A percentile compares a stretch with the other conserved stretches of the same genome.
Conservation (phyloP, 2,797 vertebrate genomes). For the Ispidina lecontei region DNA sequence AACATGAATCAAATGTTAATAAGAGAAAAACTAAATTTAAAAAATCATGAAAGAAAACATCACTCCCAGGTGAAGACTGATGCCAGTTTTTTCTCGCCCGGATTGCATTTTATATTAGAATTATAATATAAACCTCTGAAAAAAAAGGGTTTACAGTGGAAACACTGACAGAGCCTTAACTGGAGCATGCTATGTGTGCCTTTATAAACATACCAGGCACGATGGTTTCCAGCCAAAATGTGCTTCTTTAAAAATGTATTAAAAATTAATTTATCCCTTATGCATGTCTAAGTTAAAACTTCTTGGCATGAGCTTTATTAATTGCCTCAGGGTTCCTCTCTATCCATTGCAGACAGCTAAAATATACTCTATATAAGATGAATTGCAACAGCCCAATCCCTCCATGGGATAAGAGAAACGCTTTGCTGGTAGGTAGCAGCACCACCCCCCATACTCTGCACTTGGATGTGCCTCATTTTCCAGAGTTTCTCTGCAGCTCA, state of each 20-base stretch:
- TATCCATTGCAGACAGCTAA: conserved; percentile 28
- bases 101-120: conserved; percentile 37
- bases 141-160: conserved; percentile 49
- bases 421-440: background rate
- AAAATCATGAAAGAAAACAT: background rate
- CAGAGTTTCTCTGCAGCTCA: background rate
- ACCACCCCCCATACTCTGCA: background rate
- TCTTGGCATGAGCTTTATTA: conserved; percentile 27
- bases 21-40: background rate
- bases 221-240: conserved; percentile 40
- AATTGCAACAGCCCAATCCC: background rate
- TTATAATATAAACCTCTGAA: conserved; percentile 43
- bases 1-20: background rate
- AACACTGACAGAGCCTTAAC: conserved; percentile 52
- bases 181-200: background rate
- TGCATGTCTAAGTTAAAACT: conserved; percentile 38
- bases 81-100: conserved; percentile 17
- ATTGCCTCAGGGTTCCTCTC: conserved; percentile 27
- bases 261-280: conserved; percentile 71
- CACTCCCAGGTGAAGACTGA: background rate
- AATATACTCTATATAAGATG: background rate
- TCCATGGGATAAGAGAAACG: conserved; percentile 4
- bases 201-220: conserved; percentile 57
- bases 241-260: conserved; percentile 63
- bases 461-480: background rate